Evolutionary conservation across 1,140 invertebrate genomes (phyloP), one percentile per base, ranked within the genome.

Genomic region (Lordiphosa collinella): DNA sequence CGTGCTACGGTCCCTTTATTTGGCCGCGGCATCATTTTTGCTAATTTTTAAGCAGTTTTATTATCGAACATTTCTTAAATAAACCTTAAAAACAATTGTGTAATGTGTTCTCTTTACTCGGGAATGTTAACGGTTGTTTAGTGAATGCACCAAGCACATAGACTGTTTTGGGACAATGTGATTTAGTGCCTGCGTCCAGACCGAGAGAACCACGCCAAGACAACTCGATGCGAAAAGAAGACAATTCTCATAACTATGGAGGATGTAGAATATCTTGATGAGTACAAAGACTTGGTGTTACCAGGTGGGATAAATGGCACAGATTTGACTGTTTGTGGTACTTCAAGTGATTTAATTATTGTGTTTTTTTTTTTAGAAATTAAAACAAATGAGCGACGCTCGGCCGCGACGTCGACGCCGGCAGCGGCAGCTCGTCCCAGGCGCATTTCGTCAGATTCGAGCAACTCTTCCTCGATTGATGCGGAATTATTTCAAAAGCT

Each of bases 401-500:
- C 51, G n/a, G 35, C 53, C 10, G 35, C 58, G 2, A 6, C 37
- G 29, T 32, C 59, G 48, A 35, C 59, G 9, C 10, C 36, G 7
- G 47, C 41, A 8, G 16, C 52, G 3, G 37, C 54, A 35, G 40
- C 51, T 9, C 53, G 60, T 13, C 56, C 31, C 5, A 53, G 76
- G 47, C 70, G 76, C 1, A 50, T 66, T 22, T 80, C 76, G 1
- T 80, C 76, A 1, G 76, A 76, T 11, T 82, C 66, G 0, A 82
- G 54, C 47, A 67, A 54, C 13, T 84, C 71, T 9, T 82, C 78
- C 3, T 78, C 79, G 2, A 69, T 84, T 12, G 73, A 85, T 66
- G 58, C 72, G 4, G 78, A 85, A 14, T 85, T 84, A 6, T 84
- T 84, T 43, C 67, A 84, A 22, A 85, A 84, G 44, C 64, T 84